Evolutionary conservation across 2,113 vertebrate genomes (phyloP), one percentile per base, ranked within the genome.

Genomic region (Spea bombifrons): DNA sequence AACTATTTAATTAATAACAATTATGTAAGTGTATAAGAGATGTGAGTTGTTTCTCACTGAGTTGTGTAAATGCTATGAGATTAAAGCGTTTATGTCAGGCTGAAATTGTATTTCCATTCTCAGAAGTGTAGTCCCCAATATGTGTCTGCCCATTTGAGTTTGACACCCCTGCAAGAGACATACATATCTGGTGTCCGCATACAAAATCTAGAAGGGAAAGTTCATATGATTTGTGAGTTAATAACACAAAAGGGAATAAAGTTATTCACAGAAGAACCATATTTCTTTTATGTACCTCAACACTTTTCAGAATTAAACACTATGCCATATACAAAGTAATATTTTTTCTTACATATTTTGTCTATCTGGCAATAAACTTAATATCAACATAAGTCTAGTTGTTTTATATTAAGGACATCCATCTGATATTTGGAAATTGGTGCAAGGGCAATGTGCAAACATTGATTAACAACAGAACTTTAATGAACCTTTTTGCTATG

Each of bases 341-440:
- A 77, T 69, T 77, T 70, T 77, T 77, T 77, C 75, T 70, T 70
- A 43, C 16, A 59, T 43, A 70, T 77, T 66, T 70, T 77, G 66
- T 77, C 75, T 70, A 77, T 66, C 66, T 63, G 49, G 75, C 75
- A 77, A 77, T 46, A 70, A 77, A 77, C 75, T 63, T 77, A 77
- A 77, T 77, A 77, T 61, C 66, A 69, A 63, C 75, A 75, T 67
- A 63, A 70, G 55, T 77, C 65, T 77, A 77, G 66, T 8, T 48
- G 44, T 63, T 70, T 70, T 61, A 77, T 77, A 77, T 77, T 77
- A 77, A 77, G 75, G 16, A n/a, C 55, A 77, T 77, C 66, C 47
- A 69, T 77, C 75, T 77, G 57, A 46, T 77, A 66, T 69, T 70
- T 77, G 43, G 44, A 77, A 77, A 63, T 57, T 59, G 57, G 75